Percentiles rank a stretch among this genome's conserved stretches.
Conservation (phyloP, 2,888 invertebrate species). For the Chirona hameri region DNA sequence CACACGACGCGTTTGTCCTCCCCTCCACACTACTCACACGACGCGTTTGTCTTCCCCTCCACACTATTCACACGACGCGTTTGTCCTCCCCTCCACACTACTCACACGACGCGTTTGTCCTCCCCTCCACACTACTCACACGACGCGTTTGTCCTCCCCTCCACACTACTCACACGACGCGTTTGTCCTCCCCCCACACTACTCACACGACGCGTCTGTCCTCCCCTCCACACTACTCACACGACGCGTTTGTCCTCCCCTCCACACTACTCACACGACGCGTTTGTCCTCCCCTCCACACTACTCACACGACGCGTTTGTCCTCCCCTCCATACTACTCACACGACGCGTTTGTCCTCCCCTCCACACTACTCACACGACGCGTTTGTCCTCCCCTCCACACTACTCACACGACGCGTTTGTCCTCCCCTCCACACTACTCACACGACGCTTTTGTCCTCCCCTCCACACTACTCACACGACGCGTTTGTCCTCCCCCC, state of each 20-base stretch:
- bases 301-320: background rate
- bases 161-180: slow-evolving; percentile 63
- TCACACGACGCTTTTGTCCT: too few species aligned
- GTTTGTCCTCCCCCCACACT: background rate
- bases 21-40: slow-evolving; percentile 56
- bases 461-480: background rate
- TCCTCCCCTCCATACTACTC: slow-evolving; percentile 44
- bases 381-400: slow-evolving; percentile 94
- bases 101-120: too few species aligned
- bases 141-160: too few species aligned
- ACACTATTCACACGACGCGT: too few species aligned
- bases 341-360: slow-evolving; percentile 58
- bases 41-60: slow-evolving; percentile 95
- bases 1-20: slow-evolving; percentile 59
- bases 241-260: too few species aligned
- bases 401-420: too few species aligned
- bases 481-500: too few species aligned
- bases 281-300: too few species aligned
- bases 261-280: too few species aligned
- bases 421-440: too few species aligned
- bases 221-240: slow-evolving; percentile 52
- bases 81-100: too few species aligned
- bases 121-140: too few species aligned
- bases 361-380: slow-evolving; percentile 59
- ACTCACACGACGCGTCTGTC: slow-evolving; percentile 86